Conservation (phyloP, 2,797 vertebrate species). For the Pipistrellus pygmaeus region DNA sequence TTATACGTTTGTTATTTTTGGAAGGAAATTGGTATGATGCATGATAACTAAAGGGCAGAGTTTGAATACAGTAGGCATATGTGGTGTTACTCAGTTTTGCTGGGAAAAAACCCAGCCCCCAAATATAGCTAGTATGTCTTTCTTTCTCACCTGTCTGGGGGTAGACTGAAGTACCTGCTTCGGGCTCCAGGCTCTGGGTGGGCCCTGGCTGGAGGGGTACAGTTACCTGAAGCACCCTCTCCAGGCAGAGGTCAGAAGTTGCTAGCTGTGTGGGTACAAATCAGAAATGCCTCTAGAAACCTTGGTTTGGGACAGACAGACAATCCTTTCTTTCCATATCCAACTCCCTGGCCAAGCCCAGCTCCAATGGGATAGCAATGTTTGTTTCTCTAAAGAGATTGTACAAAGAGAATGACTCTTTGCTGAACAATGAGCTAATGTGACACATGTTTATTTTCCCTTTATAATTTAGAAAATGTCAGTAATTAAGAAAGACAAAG, state of each 20-base stretch:
- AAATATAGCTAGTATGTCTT: background rate
- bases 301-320: background rate
- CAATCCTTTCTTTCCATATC: background rate
- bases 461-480: background rate
- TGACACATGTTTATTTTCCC: background rate
- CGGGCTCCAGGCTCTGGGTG: background rate
- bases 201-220: background rate
- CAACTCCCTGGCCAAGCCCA: background rate
- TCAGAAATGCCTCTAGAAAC: background rate
- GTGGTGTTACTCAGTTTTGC: background rate
- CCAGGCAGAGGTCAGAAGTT: background rate
- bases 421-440: background rate
- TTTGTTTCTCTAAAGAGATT: background rate
- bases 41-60: background rate
- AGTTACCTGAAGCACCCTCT: background rate
- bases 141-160: background rate
- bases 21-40: background rate
- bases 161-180: background rate
- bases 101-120: background rate
- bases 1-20: background rate
- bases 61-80: background rate
- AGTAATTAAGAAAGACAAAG: conserved; percentile 6
- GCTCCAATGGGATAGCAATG: background rate
- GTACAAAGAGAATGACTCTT: background rate
- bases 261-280: background rate